Conservation (phyloP, 2,797 vertebrate species). For the Melanotaenia pygmaea region DNA sequence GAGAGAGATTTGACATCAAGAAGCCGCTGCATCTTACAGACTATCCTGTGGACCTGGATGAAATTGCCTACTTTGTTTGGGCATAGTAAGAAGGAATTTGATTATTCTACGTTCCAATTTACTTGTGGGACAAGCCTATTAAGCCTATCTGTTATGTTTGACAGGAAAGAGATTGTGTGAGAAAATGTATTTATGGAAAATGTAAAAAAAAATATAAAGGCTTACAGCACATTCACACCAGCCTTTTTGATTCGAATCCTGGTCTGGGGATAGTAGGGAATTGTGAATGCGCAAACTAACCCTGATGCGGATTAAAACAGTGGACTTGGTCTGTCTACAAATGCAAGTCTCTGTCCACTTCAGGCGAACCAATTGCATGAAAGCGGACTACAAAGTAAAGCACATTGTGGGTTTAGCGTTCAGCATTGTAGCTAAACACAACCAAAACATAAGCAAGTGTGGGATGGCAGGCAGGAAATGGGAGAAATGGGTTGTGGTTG, state of each 20-base stretch:
- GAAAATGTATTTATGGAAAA: constrained; percentile 1
- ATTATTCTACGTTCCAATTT: constrained; percentile 4
- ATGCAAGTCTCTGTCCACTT: no score
- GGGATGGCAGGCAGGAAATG: no score
- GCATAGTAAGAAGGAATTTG: constrained; percentile 62
- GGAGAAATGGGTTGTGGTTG: no score
- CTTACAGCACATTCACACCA: neutral
- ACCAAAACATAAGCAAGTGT: no score
- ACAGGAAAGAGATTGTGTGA: neutral
- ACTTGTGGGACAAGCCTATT: constrained; percentile 19
- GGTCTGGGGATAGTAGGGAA: no score
- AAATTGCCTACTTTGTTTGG: constrained; percentile 94
- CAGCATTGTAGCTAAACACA: no score
- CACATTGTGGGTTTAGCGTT: no score
- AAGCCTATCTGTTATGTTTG: constrained; percentile 21
- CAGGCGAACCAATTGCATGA: no score
- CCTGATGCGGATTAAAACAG: no score
- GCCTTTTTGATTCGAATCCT: neutral
- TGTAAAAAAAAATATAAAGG: neutral
- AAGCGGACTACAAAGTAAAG: no score
- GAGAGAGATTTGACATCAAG: constrained; percentile 90
- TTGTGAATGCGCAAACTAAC: no score
- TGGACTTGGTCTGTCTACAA: no score
- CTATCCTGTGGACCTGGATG: constrained; percentile 92
- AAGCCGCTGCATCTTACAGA: constrained; percentile 90